Evolutionary conservation across 2,113 vertebrate genomes (phyloP), one percentile per base, ranked within the genome.

Genomic region (Coturnix japonica): DNA sequence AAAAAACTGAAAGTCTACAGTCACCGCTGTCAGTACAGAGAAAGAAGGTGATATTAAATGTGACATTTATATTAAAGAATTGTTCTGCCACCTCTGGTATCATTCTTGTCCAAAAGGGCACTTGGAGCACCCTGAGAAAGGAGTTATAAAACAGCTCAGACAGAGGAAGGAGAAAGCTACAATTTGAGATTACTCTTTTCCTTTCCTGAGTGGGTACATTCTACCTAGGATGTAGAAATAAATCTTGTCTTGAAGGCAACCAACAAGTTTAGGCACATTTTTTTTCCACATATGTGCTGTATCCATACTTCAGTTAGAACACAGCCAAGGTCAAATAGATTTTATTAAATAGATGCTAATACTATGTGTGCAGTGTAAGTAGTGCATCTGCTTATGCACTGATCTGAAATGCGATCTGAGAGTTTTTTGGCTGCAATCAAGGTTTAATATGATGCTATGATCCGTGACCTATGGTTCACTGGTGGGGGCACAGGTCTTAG

Each of bases 261-360:
- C 41, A 73, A 85, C 70, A 31, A 76, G 21, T 25, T 91, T 89
- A 57, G 44, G 44, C 18, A 79, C 16, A 14, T 65, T 65, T 59
- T 65, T 59, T 73, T 92, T 85, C 56, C 20, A n/a, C 61, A n/a
- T 77, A 84, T 92, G 31, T 76, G 26, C 33, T 76, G 9, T 63
- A 54, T 37, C 15, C 20, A 78, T 19, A 43, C 20, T 84, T 90
- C 61, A 64, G 37, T 39, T 80, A 81, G 30, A 20, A 46, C 1
- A 4, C 10, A 73, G 35, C 70, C 64, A 91, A 93, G 71, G 84
- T 92, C 72, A 89, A 46, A 70, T 31, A 21, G 51, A 57, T 89
- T 93, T 92, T 92, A 37, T 76, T 89, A 89, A 89, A 89, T 43
- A 85, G 46, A 81, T 54, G 4, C 77, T 83, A 85, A 92, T 63